phyloP scores from a whole-genome alignment of 2,797 vertebrate genomes.

The Varecia variegata region DNA sequence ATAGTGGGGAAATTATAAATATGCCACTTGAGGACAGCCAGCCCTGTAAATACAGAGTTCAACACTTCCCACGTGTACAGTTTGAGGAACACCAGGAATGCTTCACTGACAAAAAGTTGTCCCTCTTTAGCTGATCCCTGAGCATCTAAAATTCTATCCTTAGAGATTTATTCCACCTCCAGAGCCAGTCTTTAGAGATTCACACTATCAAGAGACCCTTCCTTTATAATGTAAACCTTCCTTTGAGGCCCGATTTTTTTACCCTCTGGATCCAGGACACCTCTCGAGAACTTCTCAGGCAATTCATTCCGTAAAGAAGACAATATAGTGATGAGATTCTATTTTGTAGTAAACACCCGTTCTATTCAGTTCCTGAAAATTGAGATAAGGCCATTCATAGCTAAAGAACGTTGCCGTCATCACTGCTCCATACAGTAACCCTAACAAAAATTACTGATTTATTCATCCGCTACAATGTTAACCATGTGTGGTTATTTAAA shows the following conservation, averaged over 20 bases:
- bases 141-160: not conserved
- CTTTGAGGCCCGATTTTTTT: not conserved
- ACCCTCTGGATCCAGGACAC: not conserved
- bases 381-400: not conserved
- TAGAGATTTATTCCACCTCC: not conserved
- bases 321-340: not conserved
- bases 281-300: not conserved
- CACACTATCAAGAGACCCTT: not conserved
- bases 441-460: not conserved
- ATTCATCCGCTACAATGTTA: not conserved
- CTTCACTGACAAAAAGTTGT: not conserved
- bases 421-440: not conserved
- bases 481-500: not conserved
- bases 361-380: not conserved
- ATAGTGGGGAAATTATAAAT: not conserved
- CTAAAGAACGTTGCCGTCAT: not conserved
- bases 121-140: not conserved
- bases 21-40: not conserved
- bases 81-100: not conserved
- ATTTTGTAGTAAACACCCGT: not conserved
- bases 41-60: not conserved
- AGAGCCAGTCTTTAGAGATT: not conserved
- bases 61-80: not conserved
- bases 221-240: not conserved
- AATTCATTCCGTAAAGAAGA: not conserved